Evolutionary conservation across 1,140 invertebrate genomes (phyloP), one percentile per base, ranked within the genome.

Genomic region (Phymorhynchus buccinoides): DNA sequence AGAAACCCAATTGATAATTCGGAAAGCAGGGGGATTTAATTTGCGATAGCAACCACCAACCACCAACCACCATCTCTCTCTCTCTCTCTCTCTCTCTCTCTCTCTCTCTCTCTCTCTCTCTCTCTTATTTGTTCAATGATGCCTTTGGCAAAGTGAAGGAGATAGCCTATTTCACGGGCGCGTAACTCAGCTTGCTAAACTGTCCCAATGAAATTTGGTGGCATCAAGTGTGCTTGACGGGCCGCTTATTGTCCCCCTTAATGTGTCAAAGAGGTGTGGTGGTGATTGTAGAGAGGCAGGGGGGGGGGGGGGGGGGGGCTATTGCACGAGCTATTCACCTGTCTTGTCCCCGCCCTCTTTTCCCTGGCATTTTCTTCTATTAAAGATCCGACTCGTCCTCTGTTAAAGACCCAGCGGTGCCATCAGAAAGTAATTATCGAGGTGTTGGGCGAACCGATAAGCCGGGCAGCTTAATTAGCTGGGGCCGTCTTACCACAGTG

Each of bases 401-500:
- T 6, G n/a, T n/a, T n/a, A n/a, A n/a, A n/a, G n/a, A n/a, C n/a
- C n/a, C n/a, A n/a, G 32, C 71, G 9, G 3, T 9, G 52, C 1
- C 71, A 73, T 16, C 32, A 41, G 44, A 56, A 79, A 79, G 77
- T 79, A 79, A 79, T 79, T 79, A 79, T 79, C 77, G 32, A 52
- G 42, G 77, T 79, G 52, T 79, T 79, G 42, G 16, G 27, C 48
- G 77, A 83, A 83, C n/a, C 62, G 81, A 83, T 83, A 83, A 83
- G 81, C 81, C 27, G 62, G n/a, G 12, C 81, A 44, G 39, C 32
- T 83, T 83, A 83, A 83, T 83, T 83, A 83, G 81, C 66, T 39
- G 22, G 39, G 62, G 14, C 56, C 81, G 30, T 44, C 32, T 81
- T 83, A 66, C 81, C 37, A 18, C n/a, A n/a, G n/a, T n/a, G n/a